Percentiles rank a stretch among this genome's conserved stretches.
Conservation (phyloP, 2,888 invertebrate species). For the Mythimna albipuncta region DNA sequence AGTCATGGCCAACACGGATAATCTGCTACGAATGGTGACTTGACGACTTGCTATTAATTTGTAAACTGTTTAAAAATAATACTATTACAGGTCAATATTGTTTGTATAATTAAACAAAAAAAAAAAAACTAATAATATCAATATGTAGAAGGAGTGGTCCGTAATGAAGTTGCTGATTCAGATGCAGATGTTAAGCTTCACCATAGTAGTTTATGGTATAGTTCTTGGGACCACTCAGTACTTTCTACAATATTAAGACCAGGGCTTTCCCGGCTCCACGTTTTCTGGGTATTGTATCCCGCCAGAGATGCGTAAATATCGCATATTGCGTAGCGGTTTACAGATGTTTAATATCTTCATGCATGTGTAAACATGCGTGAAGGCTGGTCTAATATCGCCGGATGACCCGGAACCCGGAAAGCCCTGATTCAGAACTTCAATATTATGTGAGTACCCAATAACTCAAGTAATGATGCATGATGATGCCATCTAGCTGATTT, state of each 20-base stretch:
- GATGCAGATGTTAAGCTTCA: constrained; percentile 5
- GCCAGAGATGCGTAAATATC: background rate
- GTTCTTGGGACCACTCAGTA: background rate
- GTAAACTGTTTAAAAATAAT: no score
- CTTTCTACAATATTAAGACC: background rate
- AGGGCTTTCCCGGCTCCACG: no score
- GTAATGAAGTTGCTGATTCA: background rate
- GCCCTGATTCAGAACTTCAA: background rate
- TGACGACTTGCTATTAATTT: background rate
- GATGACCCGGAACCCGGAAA: constrained; percentile 1
- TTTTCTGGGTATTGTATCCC: background rate
- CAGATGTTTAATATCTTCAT: background rate
- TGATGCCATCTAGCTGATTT: no score
- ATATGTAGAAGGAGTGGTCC: background rate
- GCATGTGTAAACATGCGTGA: background rate
- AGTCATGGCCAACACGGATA: background rate
- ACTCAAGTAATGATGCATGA: no score
- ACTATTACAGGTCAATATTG: no score
- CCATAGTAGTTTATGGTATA: background rate
- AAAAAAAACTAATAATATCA: no score
- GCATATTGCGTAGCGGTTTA: background rate
- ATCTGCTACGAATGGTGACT: background rate
- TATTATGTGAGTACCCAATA: background rate
- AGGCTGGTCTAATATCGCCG: background rate
- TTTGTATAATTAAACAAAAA: background rate